These are phyloP conservation scores for Drosophila setifemur DNA, from an alignment of 1,140 invertebrate genomes.

Conservation along the genomic window DNA sequence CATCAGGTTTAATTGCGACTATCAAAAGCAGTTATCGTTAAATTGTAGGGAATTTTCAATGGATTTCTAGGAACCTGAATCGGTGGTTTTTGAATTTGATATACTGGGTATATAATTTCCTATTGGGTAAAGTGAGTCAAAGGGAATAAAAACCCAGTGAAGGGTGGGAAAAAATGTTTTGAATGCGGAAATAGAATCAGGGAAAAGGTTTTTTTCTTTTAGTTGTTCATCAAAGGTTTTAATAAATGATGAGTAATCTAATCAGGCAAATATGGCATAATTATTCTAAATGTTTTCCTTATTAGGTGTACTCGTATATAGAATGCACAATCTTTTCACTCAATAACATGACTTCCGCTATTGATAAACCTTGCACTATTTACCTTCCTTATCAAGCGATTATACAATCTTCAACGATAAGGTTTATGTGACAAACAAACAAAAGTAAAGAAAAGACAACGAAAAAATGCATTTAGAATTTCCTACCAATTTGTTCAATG, in stretches of 20 bases:
- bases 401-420: slow-evolving; percentile 14
- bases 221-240: too few species aligned
- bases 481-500: neutral
- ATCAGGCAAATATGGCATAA: too few species aligned
- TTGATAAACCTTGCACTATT: slow-evolving; percentile 9
- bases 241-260: neutral
- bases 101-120: slow-evolving; percentile 1
- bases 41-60: slow-evolving; percentile 27
- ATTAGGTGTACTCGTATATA: too few species aligned
- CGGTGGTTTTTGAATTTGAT: slow-evolving; percentile 6
- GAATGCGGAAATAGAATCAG: neutral
- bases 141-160: slow-evolving; percentile 1
- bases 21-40: neutral
- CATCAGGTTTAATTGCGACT: neutral
- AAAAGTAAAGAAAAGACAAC: neutral
- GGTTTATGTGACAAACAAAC: neutral
- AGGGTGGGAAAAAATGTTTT: neutral
- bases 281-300: too few species aligned
- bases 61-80: slow-evolving; percentile 18
- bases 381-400: slow-evolving; percentile 32
- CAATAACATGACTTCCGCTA: slow-evolving; percentile 12
- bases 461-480: neutral
- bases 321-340: neutral
- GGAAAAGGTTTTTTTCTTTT: neutral
- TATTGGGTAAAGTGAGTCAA: slow-evolving; percentile 12